Evolutionary conservation across 2,113 vertebrate genomes (phyloP), one percentile per base, ranked within the genome.

Genomic region (Setophaga kirtlandii): DNA sequence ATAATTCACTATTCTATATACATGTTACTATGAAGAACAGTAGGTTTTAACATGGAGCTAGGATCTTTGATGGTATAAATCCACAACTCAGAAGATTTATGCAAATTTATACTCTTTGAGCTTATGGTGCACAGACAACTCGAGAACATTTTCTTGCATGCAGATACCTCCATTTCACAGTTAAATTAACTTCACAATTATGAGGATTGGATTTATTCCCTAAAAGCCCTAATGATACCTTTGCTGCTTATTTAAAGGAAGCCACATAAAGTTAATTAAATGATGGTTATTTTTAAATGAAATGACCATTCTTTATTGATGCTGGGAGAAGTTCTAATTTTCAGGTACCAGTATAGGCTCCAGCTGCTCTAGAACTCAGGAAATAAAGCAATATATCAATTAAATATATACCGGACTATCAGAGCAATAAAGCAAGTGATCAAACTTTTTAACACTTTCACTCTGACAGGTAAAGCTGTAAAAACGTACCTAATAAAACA

Each of bases 111-210:
- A 49, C 12, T 31, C 16, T 75, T 82, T 73, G 20, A 85, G 18
- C 3, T 73, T 90, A 73, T 76, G 71, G 11, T 44, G 28, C n/a
- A 22, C 11, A 53, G n/a, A 53, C 31, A 83, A 83, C 37, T 39
- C n/a, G n/a, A 80, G 58, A 47, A 83, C 25, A 50, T 80, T 92
- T 83, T 16, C 63, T 87, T 30, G 14, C 31, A 69, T n/a, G 56
- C 5, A 53, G 17, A 73, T 52, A 41, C 37, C 22, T 87, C 76
- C 12, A 95, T 90, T 90, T 95, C 63, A 87, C 49, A 88, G 53
- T 77, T 76, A 94, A 69, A 96, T 88, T 86, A 93, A 87, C 42
- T 85, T 83, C 46, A 22, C 74, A 92, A 59, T 94, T 87, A 92
- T 46, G 13, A 42, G 28, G 9, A 81, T 65, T 86, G 58, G 64